Evolutionary conservation across 2,797 vertebrate species (phyloP).

Genomic region (Crenichthys baileyi): DNA sequence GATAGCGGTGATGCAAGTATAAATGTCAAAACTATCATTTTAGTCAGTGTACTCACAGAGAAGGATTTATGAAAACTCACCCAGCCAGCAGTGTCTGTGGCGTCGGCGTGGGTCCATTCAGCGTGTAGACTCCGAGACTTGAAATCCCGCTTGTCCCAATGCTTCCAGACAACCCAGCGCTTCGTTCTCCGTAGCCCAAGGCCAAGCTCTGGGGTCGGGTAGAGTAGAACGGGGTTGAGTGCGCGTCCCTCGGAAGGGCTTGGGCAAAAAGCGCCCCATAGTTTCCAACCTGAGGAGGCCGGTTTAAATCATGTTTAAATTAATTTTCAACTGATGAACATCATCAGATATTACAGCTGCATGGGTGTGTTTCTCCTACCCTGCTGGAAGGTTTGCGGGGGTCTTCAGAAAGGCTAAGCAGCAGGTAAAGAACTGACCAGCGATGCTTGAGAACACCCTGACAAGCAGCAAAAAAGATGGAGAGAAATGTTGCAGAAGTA

Average conservation of each 20-base stretch:
- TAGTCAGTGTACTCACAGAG: neutral
- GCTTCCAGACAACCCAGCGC: constrained; percentile 77
- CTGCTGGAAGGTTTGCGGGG: constrained; percentile 91
- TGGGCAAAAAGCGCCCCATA: constrained; percentile 92
- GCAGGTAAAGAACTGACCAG: constrained; percentile 96
- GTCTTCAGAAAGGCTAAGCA: constrained; percentile 97
- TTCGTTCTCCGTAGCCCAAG: constrained; percentile 87
- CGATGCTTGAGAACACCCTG: constrained; percentile 95
- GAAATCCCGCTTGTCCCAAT: constrained; percentile 95
- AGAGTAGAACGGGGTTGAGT: constrained; percentile 96
- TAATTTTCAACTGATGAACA: neutral
- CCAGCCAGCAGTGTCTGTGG: constrained; percentile 89
- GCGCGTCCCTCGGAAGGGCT: constrained; percentile 91
- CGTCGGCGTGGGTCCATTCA: constrained; percentile 88
- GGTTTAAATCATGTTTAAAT: neutral
- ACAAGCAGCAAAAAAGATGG: constrained; percentile 11
- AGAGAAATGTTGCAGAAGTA: neutral
- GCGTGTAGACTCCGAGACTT: constrained; percentile 88
- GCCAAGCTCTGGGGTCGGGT: constrained; percentile 93
- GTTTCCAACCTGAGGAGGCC: constrained; percentile 83
- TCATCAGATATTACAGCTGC: neutral
- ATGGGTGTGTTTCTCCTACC: constrained; percentile 68
- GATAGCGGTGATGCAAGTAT: neutral
- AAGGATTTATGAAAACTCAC: constrained; percentile 73
- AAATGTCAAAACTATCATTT: neutral